Conservation (phyloP, 2,888 invertebrate species). For the Bellardia pandia region DNA sequence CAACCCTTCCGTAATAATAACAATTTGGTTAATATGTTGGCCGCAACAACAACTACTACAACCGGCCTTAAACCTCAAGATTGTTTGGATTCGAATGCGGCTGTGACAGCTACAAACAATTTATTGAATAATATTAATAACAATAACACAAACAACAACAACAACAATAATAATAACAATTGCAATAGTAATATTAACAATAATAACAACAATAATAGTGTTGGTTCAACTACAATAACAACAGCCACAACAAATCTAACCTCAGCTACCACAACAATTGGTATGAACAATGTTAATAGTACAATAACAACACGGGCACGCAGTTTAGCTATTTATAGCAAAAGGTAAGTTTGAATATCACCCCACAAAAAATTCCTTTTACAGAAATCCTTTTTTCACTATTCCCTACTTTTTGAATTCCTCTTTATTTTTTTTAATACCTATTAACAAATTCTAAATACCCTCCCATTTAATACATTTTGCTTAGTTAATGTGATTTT, state of each 20-base stretch:
- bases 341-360: constrained; percentile 81
- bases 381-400: not conserved
- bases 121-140: constrained; percentile 73
- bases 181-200: constrained; percentile 74
- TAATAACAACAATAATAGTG: constrained; percentile 75
- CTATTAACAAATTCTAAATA: not conserved
- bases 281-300: constrained; percentile 65
- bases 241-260: constrained; percentile 66
- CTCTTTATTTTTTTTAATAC: not conserved
- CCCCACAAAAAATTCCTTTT: constrained; percentile 23
- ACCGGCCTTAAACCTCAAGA: constrained; percentile 45
- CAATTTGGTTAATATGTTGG: constrained; percentile 77
- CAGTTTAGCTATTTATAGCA: constrained; percentile 83
- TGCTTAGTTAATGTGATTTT: not conserved
- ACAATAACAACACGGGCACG: constrained; percentile 80
- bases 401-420: not conserved
- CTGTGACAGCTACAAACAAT: constrained; percentile 73
- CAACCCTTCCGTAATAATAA: constrained; percentile 84
- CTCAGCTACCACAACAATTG: constrained; percentile 74
- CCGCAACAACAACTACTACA: constrained; percentile 60
- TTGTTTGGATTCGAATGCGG: constrained; percentile 55
- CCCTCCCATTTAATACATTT: not conserved
- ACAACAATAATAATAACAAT: constrained; percentile 57
- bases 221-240: constrained; percentile 74
- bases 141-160: constrained; percentile 64